Conservation (phyloP, 2,113 vertebrate genomes). For the Crotalus helleri region DNA sequence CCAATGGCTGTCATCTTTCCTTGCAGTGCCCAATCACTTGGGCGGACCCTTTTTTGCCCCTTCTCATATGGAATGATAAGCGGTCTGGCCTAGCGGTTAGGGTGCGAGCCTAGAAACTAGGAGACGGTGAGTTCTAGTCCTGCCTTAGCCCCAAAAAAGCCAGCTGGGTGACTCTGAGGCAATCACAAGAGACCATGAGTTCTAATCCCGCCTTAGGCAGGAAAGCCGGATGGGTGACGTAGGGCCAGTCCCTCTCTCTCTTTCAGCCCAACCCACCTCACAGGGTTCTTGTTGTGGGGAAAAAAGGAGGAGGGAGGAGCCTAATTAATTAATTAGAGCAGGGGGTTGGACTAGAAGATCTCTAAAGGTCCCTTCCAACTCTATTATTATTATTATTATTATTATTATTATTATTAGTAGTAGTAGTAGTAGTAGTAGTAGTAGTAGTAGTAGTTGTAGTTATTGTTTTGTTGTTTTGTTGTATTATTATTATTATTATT, state of each 20-base stretch:
- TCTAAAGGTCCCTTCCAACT: too few species aligned
- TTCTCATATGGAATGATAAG: not conserved
- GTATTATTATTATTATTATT: too few species aligned
- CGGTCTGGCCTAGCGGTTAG: not conserved
- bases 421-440: too few species aligned
- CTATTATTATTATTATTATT: too few species aligned
- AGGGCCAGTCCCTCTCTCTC: not conserved
- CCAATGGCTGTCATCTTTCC: not conserved
- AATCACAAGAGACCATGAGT: not conserved
- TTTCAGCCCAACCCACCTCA: not conserved
- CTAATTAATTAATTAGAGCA: too few species aligned
- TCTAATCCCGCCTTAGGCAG: not conserved
- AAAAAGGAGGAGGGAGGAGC: too few species aligned
- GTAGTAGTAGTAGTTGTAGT: too few species aligned
- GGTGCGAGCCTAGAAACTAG: not conserved
- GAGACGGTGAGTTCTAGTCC: not conserved
- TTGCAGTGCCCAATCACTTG: rapidly evolving
- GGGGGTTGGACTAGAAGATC: too few species aligned
- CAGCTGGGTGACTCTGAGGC: not conserved
- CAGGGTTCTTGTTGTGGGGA: not conserved
- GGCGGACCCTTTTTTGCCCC: not conserved
- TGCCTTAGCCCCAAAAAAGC: not conserved
- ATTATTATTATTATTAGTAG: too few species aligned
- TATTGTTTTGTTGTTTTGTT: too few species aligned
- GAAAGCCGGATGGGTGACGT: not conserved